phyloP scores from a whole-genome alignment of 2,797 vertebrate genomes.

The Nannoperca obscura region DNA sequence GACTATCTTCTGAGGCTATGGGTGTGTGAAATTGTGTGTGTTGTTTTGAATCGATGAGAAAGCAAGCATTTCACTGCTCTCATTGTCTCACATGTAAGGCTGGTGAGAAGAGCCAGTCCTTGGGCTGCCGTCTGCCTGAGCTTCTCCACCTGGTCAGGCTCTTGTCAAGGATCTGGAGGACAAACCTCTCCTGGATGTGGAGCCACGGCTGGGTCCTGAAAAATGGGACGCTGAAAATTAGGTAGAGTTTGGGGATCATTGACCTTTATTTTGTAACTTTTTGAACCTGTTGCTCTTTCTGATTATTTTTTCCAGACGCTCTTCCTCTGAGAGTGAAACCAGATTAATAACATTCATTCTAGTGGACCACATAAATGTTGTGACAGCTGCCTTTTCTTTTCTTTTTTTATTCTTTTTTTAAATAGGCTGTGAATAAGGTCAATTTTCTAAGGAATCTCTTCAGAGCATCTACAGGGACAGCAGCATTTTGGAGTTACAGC shows the following conservation, averaged over 20 bases:
- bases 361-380: slow-evolving; percentile 8
- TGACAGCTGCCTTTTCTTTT: slow-evolving; percentile 7
- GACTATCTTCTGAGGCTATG: slow-evolving; percentile 78
- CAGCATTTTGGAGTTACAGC: slow-evolving; percentile 6
- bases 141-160: slow-evolving; percentile 22
- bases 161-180: slow-evolving; percentile 26
- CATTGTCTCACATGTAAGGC: slow-evolving; percentile 58
- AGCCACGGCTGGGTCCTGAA: slow-evolving; percentile 1
- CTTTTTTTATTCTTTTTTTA: neutral
- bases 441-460: slow-evolving; percentile 5
- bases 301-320: neutral
- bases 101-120: slow-evolving; percentile 48
- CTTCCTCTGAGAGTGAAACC: neutral
- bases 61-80: slow-evolving; percentile 52
- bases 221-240: slow-evolving; percentile 55
- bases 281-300: neutral
- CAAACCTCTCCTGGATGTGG: slow-evolving; percentile 44
- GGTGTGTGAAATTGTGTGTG: slow-evolving; percentile 56
- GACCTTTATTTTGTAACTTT: slow-evolving; percentile 16
- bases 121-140: slow-evolving; percentile 36
- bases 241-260: slow-evolving; percentile 34
- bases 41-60: slow-evolving; percentile 25
- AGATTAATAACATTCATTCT: neutral
- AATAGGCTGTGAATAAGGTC: slow-evolving; percentile 29
- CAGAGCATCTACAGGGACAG: slow-evolving; percentile 11